Base-by-base conservation (phyloP, 1,140 invertebrate genomes). In the Triops longicaudatus region DNA sequence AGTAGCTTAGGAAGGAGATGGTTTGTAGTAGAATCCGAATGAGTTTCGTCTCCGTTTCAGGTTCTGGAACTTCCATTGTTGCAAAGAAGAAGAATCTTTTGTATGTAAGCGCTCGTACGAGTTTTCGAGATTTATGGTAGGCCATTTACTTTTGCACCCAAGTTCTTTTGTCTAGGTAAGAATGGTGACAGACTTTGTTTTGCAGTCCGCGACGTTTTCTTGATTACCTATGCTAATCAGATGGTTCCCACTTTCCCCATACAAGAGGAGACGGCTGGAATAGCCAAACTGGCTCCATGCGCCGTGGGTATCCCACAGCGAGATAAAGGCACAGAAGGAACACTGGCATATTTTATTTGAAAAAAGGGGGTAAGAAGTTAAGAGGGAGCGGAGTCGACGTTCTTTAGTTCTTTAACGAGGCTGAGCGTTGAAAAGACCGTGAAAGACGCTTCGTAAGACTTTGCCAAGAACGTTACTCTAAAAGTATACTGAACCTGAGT, bases 201-300 rank as follows among this genome's bases (percentile, higher is more conserved):
- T 63, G 50, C 22, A 63, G 50, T 63, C 50, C 50, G 17, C 50
- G 50, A 22, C 50, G 31, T 63, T 63, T 63, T 22, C 17, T 63
- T 63, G 50, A 63, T 63, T 63, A 63, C 50, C 50, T 63, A 63
- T 63, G 50, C 50, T 63, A 63, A 63, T 63, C 50, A 63, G 50
- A 63, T 63, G 50, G 50, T 63, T 63, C 50, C 50, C 50, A 63
- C 50, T 63, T 63, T 63, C 22, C 50, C 22, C 50, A 17, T 63
- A 22, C 10, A 63, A 63, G 17, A 22, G 22, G 50, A 37, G 31
- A 37, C 22, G 50, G 50, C 17, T n/a, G n/a, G 50, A 63, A 63
- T 63, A 63, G 50, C 50, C 50, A 63, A 63, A 63, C 50, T 37
- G 50, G 50, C 22, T 63, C 50, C 50, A n/a, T 63, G 50, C 17